Conservation (phyloP, 2,797 vertebrate genomes). For the Thaleichthys pacificus region DNA sequence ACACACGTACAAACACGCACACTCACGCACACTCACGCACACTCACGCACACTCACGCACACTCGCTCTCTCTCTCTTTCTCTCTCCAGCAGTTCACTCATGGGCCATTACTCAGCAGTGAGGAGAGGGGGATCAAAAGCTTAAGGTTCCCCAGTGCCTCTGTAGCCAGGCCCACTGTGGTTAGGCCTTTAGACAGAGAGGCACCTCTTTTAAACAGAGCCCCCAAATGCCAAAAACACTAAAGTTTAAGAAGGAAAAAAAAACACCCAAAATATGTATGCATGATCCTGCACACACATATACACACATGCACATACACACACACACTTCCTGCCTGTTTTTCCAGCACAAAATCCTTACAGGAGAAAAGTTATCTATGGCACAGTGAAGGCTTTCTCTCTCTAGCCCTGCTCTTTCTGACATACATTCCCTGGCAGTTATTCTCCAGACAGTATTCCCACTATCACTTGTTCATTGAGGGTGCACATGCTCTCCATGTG, state of each 20-base stretch:
- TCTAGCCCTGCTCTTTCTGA: slow-evolving; percentile 37
- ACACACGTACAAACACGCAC: no score
- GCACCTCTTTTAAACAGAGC: slow-evolving; percentile 71
- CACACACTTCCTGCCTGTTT: slow-evolving; percentile 26
- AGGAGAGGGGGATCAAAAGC: slow-evolving; percentile 66
- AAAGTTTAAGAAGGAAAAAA: slow-evolving; percentile 33
- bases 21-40: not conserved
- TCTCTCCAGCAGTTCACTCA: slow-evolving; percentile 49
- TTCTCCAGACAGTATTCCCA: slow-evolving; percentile 58
- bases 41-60: not conserved
- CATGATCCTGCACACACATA: slow-evolving; percentile 4
- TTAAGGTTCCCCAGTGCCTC: slow-evolving; percentile 70
- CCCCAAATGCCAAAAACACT: slow-evolving; percentile 63
- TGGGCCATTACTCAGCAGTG: slow-evolving; percentile 63
- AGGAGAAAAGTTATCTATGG: slow-evolving; percentile 44
- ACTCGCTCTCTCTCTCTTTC: not conserved
- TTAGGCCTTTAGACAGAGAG: slow-evolving; percentile 71
- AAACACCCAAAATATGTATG: slow-evolving; percentile 1
- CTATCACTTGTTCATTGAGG: slow-evolving; percentile 65
- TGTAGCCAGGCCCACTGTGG: slow-evolving; percentile 65
- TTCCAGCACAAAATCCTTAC: slow-evolving; percentile 43
- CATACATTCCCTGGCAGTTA: slow-evolving; percentile 50
- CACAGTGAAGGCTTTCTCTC: slow-evolving; percentile 39
- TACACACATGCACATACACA: not conserved
- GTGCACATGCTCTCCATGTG: slow-evolving; percentile 77